Evolutionary conservation across 2,113 vertebrate genomes (phyloP).

Genomic region (Bujurquina vittata): DNA sequence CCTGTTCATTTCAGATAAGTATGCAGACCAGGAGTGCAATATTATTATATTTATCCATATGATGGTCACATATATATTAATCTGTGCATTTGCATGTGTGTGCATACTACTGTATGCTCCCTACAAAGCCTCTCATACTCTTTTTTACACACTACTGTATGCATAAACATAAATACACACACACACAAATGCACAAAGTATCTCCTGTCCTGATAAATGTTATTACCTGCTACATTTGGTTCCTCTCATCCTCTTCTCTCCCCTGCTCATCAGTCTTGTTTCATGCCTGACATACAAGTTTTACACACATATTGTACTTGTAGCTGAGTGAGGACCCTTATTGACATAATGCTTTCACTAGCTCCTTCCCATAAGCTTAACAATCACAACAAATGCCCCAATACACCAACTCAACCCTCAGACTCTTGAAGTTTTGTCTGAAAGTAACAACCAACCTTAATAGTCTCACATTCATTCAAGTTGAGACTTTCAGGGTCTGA

Average conservation of each 20-base stretch:
- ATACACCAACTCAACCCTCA: neutral
- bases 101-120: neutral
- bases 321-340: neutral
- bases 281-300: constrained; percentile 10
- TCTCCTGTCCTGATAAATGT: constrained; percentile 50
- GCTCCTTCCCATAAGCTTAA: neutral
- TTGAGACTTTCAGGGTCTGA: neutral
- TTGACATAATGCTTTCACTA: neutral
- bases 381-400: neutral
- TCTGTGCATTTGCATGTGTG: neutral
- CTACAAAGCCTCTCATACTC: neutral
- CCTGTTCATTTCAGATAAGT: constrained; percentile 47
- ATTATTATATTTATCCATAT: constrained; percentile 44
- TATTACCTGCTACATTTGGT: constrained; percentile 51
- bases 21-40: constrained; percentile 23
- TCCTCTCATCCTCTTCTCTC: constrained; percentile 32
- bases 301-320: constrained; percentile 12
- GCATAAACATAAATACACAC: constrained; percentile 12
- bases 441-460: neutral
- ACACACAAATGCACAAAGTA: neutral
- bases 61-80: constrained; percentile 27
- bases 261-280: constrained; percentile 25
- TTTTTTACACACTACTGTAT: neutral
- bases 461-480: neutral
- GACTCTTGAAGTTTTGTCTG: neutral